These are phyloP conservation scores for Syngnathus acus DNA, from an alignment of 2,797 vertebrate genomes.

Conservation along the genomic window DNA sequence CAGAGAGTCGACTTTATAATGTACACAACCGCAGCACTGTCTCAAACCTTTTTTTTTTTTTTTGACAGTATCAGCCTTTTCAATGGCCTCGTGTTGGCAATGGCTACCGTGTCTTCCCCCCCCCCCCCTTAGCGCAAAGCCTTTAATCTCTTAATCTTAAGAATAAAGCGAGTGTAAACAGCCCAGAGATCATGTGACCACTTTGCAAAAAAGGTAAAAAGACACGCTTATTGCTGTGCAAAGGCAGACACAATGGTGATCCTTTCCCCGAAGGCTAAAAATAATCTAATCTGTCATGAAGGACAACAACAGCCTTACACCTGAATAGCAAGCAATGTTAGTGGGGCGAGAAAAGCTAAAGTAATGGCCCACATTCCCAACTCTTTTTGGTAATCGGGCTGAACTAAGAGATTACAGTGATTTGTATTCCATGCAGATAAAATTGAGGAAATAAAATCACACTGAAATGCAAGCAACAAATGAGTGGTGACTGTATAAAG, in stretches of 20 bases:
- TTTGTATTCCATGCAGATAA: conserved; percentile 11
- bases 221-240: conserved; percentile 49
- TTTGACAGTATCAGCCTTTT: conserved; percentile 42
- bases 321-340: conserved; percentile 64
- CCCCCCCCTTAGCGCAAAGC: conserved; percentile 46
- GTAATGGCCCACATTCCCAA: conserved; percentile 36
- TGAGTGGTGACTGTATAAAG: neutral
- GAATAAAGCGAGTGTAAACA: conserved; percentile 48
- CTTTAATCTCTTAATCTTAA: conserved; percentile 75
- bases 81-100: conserved; percentile 31
- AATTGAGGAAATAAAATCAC: conserved; percentile 12
- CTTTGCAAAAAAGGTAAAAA: conserved; percentile 56
- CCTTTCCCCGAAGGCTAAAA: conserved; percentile 61
- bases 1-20: conserved; percentile 57
- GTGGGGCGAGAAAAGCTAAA: conserved; percentile 34
- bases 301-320: conserved; percentile 52
- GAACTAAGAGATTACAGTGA: conserved; percentile 34
- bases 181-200: conserved; percentile 48
- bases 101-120: conserved; percentile 15
- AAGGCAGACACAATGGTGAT: conserved; percentile 50
- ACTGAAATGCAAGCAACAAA: conserved; percentile 10
- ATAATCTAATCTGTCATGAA: conserved; percentile 68
- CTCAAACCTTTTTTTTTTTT: conserved; percentile 34
- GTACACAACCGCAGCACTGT: conserved; percentile 45
- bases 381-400: conserved; percentile 46